A percentile compares a stretch with the other conserved stretches of the same genome.
These are phyloP conservation scores for Phengaris arion DNA, from an alignment of 2,888 invertebrate species.

Conservation along the genomic window DNA sequence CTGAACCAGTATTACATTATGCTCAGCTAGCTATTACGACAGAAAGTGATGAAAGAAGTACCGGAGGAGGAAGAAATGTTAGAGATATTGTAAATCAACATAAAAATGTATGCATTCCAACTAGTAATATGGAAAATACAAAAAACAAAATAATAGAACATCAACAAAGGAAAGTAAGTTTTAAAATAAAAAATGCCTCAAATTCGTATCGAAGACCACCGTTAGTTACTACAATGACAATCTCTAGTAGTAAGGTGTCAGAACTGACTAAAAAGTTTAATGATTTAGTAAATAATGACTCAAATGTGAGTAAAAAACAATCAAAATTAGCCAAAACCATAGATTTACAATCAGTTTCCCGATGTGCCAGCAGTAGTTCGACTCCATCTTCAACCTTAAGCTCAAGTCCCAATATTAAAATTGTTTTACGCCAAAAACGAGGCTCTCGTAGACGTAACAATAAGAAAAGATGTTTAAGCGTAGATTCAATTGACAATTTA, in stretches of 20 bases:
- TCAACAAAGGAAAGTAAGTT: slow-evolving; percentile 79
- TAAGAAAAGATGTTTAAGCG: slow-evolving; percentile 70
- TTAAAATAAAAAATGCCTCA: slow-evolving; percentile 79
- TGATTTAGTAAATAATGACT: slow-evolving; percentile 75
- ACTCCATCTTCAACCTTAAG: slow-evolving; percentile 70
- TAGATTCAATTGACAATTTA: slow-evolving; percentile 70
- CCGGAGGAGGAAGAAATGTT: slow-evolving; percentile 63
- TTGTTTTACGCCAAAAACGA: slow-evolving; percentile 70
- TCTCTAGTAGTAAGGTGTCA: slow-evolving; percentile 81
- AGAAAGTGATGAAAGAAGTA: slow-evolving; percentile 69
- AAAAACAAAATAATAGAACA: slow-evolving; percentile 31
- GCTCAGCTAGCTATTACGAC: slow-evolving; percentile 69
- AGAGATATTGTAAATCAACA: slow-evolving; percentile 40
- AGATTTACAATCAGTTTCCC: slow-evolving; percentile 58
- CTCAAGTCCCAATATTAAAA: slow-evolving; percentile 74
- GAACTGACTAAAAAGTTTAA: slow-evolving; percentile 85
- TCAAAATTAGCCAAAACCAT: slow-evolving; percentile 77
- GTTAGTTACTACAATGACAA: slow-evolving; percentile 65
- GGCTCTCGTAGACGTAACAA: slow-evolving; percentile 50
- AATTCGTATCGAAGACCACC: slow-evolving; percentile 68
- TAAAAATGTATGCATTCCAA: slow-evolving; percentile 43
- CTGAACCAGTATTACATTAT: slow-evolving; percentile 59
- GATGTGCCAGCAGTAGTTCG: slow-evolving; percentile 65
- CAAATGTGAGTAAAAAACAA: slow-evolving; percentile 69
- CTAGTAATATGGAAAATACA: slow-evolving; percentile 6